Evolutionary conservation across 2,888 invertebrate genomes (phyloP).

Genomic region (Drosophila neonasuta): DNA sequence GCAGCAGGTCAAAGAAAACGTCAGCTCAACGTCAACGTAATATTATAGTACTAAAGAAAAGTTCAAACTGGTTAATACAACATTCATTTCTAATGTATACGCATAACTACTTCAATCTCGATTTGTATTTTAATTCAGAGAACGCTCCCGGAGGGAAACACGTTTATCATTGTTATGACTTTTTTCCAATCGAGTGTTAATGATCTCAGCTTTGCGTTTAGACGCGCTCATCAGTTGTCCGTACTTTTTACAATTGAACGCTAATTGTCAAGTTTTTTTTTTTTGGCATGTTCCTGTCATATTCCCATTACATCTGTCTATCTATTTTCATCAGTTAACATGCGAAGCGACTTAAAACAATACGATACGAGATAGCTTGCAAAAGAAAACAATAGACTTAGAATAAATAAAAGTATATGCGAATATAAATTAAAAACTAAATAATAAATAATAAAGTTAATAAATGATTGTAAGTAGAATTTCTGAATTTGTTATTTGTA

Average conservation of each 20-base stretch:
- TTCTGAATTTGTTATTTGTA: constrained; percentile 1
- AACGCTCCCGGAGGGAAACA: constrained; percentile 15
- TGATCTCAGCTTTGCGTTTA: constrained; percentile 29
- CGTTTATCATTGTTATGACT: constrained; percentile 28
- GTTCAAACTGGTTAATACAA: constrained; percentile 37
- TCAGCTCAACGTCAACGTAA: background rate
- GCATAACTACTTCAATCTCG: background rate
- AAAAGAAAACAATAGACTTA: constrained; percentile 3
- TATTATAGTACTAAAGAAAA: background rate
- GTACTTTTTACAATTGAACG: constrained; percentile 46
- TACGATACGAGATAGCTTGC: background rate
- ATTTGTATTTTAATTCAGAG: constrained; percentile 12
- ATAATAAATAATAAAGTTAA: background rate
- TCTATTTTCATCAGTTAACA: constrained; percentile 19
- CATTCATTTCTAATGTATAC: background rate
- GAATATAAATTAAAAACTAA: background rate
- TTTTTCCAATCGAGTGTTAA: constrained; percentile 38
- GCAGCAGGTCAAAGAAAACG: constrained; percentile 17
- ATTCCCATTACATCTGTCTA: constrained; percentile 7
- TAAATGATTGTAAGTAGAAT: constrained; percentile 5
- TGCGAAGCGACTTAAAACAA: constrained; percentile 3
- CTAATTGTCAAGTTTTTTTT: constrained; percentile 48
- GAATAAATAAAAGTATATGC: background rate
- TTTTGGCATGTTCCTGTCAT: constrained; percentile 31
- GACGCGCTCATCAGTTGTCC: constrained; percentile 20